phyloP scores from a whole-genome alignment of 2,797 vertebrate species.

The Tinamus major region DNA sequence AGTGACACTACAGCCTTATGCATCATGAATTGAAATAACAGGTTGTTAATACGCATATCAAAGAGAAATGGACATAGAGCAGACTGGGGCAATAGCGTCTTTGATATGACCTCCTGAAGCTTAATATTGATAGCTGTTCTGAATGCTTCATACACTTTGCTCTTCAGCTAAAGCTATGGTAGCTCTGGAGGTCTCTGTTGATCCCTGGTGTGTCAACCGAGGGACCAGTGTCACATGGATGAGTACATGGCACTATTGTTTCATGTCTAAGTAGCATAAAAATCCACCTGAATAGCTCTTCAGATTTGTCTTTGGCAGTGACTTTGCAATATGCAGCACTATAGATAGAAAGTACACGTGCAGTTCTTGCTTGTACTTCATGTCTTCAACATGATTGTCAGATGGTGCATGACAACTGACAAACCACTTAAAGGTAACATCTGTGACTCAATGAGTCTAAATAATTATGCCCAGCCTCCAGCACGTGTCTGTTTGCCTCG shows the following conservation, averaged over 20 bases:
- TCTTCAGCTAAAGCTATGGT: not conserved
- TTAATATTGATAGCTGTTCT: not conserved
- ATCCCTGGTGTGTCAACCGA: not conserved
- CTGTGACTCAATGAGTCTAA: conserved; percentile 28
- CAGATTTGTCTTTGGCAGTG: not conserved
- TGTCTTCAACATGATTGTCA: conserved; percentile 2
- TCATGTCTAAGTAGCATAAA: not conserved
- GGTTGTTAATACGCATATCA: not conserved
- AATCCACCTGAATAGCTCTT: not conserved
- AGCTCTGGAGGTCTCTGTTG: not conserved
- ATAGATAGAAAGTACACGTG: not conserved
- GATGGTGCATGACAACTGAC: conserved; percentile 24
- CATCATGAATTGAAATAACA: not conserved
- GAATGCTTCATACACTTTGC: not conserved
- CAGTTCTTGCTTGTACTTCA: not conserved
- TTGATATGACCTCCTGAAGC: not conserved
- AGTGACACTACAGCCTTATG: not conserved
- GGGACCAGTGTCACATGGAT: not conserved
- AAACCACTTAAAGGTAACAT: conserved; percentile 49
- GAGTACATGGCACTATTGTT: not conserved
- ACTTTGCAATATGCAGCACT: not conserved
- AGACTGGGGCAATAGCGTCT: not conserved
- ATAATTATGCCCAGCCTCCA: not conserved
- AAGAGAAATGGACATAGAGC: not conserved
- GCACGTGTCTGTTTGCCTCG: not conserved